Conservation (phyloP, 1,140 invertebrate species). For the Drosophila orena region DNA sequence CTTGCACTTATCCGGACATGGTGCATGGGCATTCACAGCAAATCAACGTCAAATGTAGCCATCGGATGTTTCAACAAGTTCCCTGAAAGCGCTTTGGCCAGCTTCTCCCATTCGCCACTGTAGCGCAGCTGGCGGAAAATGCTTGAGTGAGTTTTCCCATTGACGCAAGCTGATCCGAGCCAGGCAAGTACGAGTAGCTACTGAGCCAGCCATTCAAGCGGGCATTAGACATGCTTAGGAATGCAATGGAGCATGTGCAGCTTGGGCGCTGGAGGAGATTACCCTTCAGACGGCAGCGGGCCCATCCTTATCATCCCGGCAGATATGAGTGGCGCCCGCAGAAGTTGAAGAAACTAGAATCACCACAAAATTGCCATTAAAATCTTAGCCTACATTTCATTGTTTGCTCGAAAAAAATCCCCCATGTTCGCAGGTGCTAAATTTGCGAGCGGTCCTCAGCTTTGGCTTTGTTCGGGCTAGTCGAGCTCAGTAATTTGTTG, state of each 20-base stretch:
- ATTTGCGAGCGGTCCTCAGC: constrained; percentile 33
- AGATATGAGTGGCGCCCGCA: constrained; percentile 6
- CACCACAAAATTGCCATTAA: constrained; percentile 52
- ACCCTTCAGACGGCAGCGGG: constrained; percentile 10
- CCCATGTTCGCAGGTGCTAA: constrained; percentile 46
- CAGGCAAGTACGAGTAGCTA: constrained; percentile 24
- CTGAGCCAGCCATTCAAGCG: constrained; percentile 56
- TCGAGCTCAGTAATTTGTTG: constrained; percentile 70
- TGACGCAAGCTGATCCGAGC: constrained; percentile 4
- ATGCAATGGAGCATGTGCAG: constrained; percentile 60
- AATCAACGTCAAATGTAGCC: no score
- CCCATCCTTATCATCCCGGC: background rate
- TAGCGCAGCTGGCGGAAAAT: constrained; percentile 2
- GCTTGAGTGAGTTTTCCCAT: constrained; percentile 41
- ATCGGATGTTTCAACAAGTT: no score
- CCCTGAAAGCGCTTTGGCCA: background rate
- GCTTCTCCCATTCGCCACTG: constrained; percentile 11
- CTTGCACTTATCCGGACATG: no score
- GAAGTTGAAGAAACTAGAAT: background rate
- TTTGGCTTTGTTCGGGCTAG: constrained; percentile 42
- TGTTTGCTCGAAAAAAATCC: constrained; percentile 34
- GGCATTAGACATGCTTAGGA: constrained; percentile 60
- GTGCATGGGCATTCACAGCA: no score
- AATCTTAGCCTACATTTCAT: constrained; percentile 73
- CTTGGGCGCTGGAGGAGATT: constrained; percentile 42